Conservation (phyloP, 2,113 vertebrate genomes). For the Periophthalmodon schlosseri region DNA sequence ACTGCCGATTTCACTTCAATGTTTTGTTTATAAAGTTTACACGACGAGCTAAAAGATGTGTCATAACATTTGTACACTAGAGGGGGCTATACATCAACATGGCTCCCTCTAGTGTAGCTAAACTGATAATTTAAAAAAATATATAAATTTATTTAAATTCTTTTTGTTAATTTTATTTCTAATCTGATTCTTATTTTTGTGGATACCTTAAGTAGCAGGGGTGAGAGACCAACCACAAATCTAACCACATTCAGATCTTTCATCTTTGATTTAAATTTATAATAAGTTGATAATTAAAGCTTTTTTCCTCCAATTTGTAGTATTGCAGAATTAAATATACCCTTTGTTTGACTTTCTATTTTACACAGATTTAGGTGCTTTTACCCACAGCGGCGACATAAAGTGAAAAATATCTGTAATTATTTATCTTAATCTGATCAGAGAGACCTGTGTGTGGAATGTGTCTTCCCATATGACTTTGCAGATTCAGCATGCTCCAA, state of each 20-base stretch:
- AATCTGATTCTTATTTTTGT: too few species aligned
- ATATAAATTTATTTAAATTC: too few species aligned
- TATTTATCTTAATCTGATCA: neutral
- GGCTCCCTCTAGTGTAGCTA: too few species aligned
- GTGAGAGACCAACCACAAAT: too few species aligned
- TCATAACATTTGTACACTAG: conserved; percentile 35
- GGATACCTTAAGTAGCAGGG: too few species aligned
- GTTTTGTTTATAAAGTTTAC: too few species aligned
- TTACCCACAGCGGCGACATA: neutral
- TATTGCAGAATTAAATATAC: neutral
- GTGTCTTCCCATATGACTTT: neutral
- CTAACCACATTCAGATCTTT: too few species aligned
- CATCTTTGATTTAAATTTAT: too few species aligned
- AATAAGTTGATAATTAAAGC: neutral
- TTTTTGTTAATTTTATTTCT: too few species aligned
- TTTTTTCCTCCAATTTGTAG: neutral
- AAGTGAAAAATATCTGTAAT: conserved; percentile 33
- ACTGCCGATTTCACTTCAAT: too few species aligned
- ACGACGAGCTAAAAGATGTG: too few species aligned
- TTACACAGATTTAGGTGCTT: neutral
- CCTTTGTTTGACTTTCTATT: neutral
- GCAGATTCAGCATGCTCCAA: conserved; percentile 4
- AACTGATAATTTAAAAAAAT: too few species aligned
- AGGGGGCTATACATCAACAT: conserved; percentile 14
- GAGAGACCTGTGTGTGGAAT: conserved; percentile 1